Evolutionary conservation across 2,888 invertebrate species (phyloP).

Genomic region (Ornithoptera alexandrae): DNA sequence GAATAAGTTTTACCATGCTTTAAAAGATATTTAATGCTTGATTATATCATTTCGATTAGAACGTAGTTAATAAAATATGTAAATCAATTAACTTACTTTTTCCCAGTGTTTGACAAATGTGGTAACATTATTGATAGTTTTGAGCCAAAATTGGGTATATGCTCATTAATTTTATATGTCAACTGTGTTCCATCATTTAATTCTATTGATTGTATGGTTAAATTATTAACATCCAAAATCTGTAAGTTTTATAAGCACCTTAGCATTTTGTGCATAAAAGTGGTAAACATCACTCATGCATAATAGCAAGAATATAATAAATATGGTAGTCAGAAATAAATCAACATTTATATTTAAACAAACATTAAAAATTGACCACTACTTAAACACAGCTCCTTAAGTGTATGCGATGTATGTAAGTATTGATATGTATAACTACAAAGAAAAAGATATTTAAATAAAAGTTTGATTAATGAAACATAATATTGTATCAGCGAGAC

Average conservation of each 20-base stretch:
- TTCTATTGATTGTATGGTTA: conserved; percentile 83
- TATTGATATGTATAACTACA: no score
- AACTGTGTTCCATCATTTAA: conserved; percentile 79
- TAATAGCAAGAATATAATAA: background rate
- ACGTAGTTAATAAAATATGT: background rate
- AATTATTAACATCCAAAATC: conserved; percentile 87
- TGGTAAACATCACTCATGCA: background rate
- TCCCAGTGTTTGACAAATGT: conserved; percentile 51
- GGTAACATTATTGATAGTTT: conserved; percentile 87
- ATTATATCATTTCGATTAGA: conserved; percentile 19
- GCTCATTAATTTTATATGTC: conserved; percentile 81
- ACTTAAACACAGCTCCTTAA: no score
- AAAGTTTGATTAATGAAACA: no score
- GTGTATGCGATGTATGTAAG: no score
- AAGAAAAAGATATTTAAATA: no score
- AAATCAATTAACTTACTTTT: conserved; percentile 61
- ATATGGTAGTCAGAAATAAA: no score
- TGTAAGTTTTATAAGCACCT: conserved; percentile 52
- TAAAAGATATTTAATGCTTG: conserved; percentile 41
- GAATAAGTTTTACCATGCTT: conserved; percentile 33
- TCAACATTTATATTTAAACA: no score
- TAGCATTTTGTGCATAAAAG: conserved; percentile 7
- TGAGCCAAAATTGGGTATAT: conserved; percentile 85
- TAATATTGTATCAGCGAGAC: no score
- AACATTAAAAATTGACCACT: no score